Conservation (phyloP, 1,140 invertebrate species). For the Whitmania pigra region DNA sequence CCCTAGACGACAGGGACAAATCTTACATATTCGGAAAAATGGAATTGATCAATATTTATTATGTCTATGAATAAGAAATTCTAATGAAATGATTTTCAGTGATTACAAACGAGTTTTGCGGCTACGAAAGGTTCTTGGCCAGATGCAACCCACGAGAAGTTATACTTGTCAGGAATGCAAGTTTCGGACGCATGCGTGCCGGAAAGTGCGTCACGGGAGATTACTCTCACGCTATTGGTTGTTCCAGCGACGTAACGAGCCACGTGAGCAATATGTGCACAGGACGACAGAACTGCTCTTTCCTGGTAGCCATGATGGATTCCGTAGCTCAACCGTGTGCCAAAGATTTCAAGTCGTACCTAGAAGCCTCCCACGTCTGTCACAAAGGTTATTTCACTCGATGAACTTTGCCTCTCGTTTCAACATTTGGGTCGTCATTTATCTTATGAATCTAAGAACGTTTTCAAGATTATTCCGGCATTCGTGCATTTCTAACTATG, state of each 20-base stretch:
- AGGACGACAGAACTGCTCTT: slow-evolving; percentile 16
- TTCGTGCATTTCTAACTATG: background rate
- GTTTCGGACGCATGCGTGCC: slow-evolving; percentile 22
- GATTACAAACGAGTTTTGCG: slow-evolving; percentile 17
- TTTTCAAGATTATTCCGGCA: background rate
- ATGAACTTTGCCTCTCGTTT: background rate
- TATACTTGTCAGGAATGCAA: slow-evolving; percentile 16
- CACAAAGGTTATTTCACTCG: background rate
- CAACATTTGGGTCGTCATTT: background rate
- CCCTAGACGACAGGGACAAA: no score
- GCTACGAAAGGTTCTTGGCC: slow-evolving; percentile 20
- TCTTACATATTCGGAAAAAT: no score
- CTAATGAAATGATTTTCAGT: background rate
- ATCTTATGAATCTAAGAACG: background rate
- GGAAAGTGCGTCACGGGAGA: slow-evolving; percentile 8
- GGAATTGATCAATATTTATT: no score
- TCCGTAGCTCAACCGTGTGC: slow-evolving; percentile 22
- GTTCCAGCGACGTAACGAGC: slow-evolving; percentile 19
- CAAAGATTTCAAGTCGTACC: slow-evolving; percentile 24
- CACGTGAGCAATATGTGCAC: slow-evolving; percentile 18
- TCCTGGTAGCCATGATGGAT: slow-evolving; percentile 21
- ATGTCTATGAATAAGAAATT: no score
- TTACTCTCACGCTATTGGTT: slow-evolving; percentile 19
- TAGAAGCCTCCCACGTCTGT: slow-evolving; percentile 20
- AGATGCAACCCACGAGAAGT: slow-evolving; percentile 16